Base-by-base conservation (phyloP, 1,140 invertebrate genomes). In the Drosophila chauvacae region DNA sequence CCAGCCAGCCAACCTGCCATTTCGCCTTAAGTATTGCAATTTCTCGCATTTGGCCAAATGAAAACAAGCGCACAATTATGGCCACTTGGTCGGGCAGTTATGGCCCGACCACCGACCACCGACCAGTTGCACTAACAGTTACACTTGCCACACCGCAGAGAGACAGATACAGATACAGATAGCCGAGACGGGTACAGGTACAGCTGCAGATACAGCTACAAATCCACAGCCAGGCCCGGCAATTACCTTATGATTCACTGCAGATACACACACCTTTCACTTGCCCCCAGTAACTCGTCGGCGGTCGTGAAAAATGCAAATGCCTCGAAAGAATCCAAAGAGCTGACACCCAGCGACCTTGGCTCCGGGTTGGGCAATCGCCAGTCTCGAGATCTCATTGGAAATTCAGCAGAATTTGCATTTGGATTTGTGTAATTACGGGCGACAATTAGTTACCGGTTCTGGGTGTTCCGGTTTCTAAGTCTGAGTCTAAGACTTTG, bases 1-100 rank as follows among this genome's bases (percentile, higher is more conserved):
- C 18, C 58, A 69, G 50, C 9, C 30, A 35, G 33, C 10, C 4
- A 33, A 16, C 10, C 57, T 56, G 23, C 58, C 66, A 70, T 76
- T 76, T 64, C 50, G 63, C 77, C 77, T 78, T 55, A 71, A 70
- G 47, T 71, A 86, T 83, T 69, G 71, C 64, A 88, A 80, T 83
- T 83, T 88, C 84, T 83, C 70, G 80, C 48, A 80, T 80, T 56
- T 83, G 84, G 62, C 64, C 84, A 87, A 87, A 88, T 80, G 70
- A 70, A 65, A 75, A 72, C 83, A 74, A 84, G 76, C 82, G 63
- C 77, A 51, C 80, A 71, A 88, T 88, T 88, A 88, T 90, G 80
- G 84, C 84, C 76, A 84, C 80, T 88, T 80, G 55, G 39, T 56
- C 70, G 33, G 80, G 75, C 70, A 62, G 60, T 75, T 77, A 77